Evolutionary conservation across 2,888 invertebrate species (phyloP).

Genomic region (Microctonus aethiopoides): DNA sequence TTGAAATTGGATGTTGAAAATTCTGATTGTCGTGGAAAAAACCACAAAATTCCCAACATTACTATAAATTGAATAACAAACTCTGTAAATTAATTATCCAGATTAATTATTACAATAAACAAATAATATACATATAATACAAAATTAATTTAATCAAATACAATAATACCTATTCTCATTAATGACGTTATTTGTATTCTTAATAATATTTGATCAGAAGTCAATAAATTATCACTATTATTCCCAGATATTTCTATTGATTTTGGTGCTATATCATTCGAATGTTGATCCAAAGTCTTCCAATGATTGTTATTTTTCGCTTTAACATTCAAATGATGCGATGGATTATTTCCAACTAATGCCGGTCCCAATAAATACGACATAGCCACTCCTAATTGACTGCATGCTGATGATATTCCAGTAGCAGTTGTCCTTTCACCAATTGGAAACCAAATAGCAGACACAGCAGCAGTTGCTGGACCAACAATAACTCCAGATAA

Average conservation of each 20-base stretch:
- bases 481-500: conserved; percentile 65
- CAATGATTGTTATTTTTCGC: neutral
- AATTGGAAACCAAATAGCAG: conserved; percentile 67
- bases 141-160: neutral
- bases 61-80: conserved; percentile 48
- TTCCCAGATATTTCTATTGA: neutral
- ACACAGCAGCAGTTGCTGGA: conserved; percentile 63
- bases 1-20: neutral
- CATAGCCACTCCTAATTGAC: conserved; percentile 54
- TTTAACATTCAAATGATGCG: neutral
- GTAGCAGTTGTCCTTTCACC: conserved; percentile 67
- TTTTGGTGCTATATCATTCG: conserved; percentile 2
- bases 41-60: conserved; percentile 44
- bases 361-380: conserved; percentile 55
- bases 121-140: neutral
- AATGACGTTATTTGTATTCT: conserved; percentile 47
- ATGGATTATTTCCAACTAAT: conserved; percentile 32
- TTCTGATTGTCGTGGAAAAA: conserved; percentile 47
- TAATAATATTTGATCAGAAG: conserved; percentile 27
- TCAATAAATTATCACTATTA: neutral
- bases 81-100: conserved; percentile 38
- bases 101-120: neutral
- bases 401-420: conserved; percentile 55
- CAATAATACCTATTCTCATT: conserved; percentile 48
- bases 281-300: neutral